Conservation (phyloP, 2,113 vertebrate species). For the Callionymus lyra region DNA sequence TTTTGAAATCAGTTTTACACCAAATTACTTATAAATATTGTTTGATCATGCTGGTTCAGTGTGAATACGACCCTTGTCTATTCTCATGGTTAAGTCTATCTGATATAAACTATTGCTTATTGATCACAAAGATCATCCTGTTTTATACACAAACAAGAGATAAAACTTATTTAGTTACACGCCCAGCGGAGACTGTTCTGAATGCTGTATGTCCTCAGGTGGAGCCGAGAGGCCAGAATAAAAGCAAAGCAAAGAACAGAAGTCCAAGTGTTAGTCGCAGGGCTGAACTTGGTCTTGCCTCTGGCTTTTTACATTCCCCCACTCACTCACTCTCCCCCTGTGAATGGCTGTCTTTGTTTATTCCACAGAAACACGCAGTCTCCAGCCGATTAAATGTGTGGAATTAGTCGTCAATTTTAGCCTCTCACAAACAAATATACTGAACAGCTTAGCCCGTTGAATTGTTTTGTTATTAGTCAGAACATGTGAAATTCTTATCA, state of each 20-base stretch:
- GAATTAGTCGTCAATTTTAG: slow-evolving; percentile 74
- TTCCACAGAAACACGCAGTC: slow-evolving; percentile 61
- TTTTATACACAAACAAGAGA: no score
- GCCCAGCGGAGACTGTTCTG: no score
- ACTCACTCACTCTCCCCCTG: slow-evolving; percentile 42
- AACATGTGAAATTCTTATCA: slow-evolving; percentile 36
- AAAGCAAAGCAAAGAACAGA: slow-evolving; percentile 49
- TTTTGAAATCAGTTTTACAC: no score
- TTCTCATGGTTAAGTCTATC: no score
- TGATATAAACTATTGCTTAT: no score
- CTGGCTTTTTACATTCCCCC: slow-evolving; percentile 51
- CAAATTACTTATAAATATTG: no score
- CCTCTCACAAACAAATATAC: slow-evolving; percentile 59
- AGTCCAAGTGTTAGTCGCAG: slow-evolving; percentile 51
- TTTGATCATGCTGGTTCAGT: no score
- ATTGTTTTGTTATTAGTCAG: slow-evolving; percentile 60
- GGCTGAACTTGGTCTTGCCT: slow-evolving; percentile 56
- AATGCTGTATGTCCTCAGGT: slow-evolving; percentile 26
- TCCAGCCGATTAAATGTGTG: slow-evolving; percentile 71
- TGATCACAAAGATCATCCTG: no score
- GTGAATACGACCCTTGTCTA: no score
- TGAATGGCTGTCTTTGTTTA: slow-evolving; percentile 71
- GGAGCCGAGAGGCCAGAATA: slow-evolving; percentile 31
- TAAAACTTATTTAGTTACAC: no score
- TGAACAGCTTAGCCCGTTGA: slow-evolving; percentile 56